Evolutionary conservation across 2,797 vertebrate species (phyloP).

Genomic region (Acomys russatus): DNA sequence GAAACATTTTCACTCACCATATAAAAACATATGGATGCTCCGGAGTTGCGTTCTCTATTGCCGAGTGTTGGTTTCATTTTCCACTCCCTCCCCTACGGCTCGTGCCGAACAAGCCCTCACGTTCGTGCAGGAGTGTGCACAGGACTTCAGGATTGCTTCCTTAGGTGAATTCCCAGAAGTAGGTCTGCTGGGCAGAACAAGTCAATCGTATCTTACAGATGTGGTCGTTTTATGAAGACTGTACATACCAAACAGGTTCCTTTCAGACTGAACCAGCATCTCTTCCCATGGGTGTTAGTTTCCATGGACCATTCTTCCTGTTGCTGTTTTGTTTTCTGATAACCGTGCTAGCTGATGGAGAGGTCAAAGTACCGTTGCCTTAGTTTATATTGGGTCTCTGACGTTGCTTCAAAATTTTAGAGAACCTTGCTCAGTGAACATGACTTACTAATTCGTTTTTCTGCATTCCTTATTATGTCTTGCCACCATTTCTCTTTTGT

Average conservation of each 20-base stretch:
- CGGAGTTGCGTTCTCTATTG: background rate
- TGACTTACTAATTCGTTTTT: background rate
- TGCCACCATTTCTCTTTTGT: background rate
- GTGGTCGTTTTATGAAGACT: background rate
- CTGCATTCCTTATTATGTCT: background rate
- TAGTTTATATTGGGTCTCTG: background rate
- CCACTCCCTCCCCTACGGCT: background rate
- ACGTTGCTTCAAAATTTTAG: background rate
- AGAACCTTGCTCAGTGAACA: background rate
- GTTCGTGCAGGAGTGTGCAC: background rate
- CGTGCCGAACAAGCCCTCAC: background rate
- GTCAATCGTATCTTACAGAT: background rate
- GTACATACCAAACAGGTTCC: background rate
- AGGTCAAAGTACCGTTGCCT: background rate
- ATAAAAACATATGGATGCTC: background rate
- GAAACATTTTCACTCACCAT: constrained; percentile 47
- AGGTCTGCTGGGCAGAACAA: background rate
- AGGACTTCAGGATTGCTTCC: background rate
- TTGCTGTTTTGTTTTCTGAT: constrained; percentile 12
- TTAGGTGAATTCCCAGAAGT: background rate
- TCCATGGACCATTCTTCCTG: background rate
- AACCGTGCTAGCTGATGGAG: background rate
- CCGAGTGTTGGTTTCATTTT: constrained; percentile 22
- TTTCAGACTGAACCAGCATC: background rate
- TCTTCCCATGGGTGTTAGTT: background rate